Conservation (phyloP, 2,888 invertebrate species). For the Euphydryas editha region DNA sequence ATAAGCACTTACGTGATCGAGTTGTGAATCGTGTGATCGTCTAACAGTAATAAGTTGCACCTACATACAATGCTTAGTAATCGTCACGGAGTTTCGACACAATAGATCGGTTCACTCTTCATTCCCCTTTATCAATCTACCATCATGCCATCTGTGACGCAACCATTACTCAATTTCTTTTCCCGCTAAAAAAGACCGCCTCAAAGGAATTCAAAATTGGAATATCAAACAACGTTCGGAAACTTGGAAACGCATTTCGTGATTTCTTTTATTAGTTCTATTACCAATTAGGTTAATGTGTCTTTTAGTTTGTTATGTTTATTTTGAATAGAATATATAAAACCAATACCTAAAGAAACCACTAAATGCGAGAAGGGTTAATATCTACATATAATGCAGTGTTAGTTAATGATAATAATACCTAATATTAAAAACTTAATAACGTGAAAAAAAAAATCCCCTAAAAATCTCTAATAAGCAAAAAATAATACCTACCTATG, state of each 20-base stretch:
- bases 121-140: slow-evolving; percentile 80
- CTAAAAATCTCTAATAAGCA: too few species aligned
- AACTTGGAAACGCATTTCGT: slow-evolving; percentile 7
- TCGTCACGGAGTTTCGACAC: slow-evolving; percentile 55
- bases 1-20: neutral
- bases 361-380: too few species aligned
- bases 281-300: neutral
- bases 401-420: too few species aligned
- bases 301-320: too few species aligned
- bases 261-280: neutral
- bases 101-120: slow-evolving; percentile 69
- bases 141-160: slow-evolving; percentile 82
- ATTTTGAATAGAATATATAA: too few species aligned
- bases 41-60: slow-evolving; percentile 39
- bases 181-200: slow-evolving; percentile 65
- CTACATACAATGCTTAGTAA: slow-evolving; percentile 35
- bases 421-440: too few species aligned
- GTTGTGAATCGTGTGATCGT: neutral
- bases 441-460: too few species aligned
- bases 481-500: too few species aligned
- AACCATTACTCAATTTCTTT: slow-evolving; percentile 81
- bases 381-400: too few species aligned
- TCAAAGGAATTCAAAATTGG: slow-evolving; percentile 55
- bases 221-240: slow-evolving; percentile 41
- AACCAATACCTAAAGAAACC: too few species aligned